A percentile compares a stretch with the other conserved stretches of the same genome.
Conservation (phyloP, 2,797 vertebrate genomes). For the Centroberyx gerrardi region DNA sequence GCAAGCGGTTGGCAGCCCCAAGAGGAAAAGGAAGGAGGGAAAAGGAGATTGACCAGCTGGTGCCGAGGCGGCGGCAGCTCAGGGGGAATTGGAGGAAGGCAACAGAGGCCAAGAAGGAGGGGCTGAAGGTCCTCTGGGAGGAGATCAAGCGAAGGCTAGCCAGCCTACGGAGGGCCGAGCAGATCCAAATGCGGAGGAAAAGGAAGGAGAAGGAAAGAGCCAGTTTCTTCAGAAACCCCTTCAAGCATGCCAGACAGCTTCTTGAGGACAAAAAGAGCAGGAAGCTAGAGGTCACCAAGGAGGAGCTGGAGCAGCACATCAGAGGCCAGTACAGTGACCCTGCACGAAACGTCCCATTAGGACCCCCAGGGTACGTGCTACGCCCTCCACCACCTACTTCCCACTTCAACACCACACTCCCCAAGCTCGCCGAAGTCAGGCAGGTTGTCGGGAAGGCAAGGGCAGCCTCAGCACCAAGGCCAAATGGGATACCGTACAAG, state of each 20-base stretch:
- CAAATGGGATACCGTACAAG: slow-evolving; percentile 37
- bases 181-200: neutral
- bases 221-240: neutral
- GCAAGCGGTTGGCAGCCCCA: neutral
- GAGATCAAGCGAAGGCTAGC: neutral
- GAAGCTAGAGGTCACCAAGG: slow-evolving; percentile 1
- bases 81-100: neutral
- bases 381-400: neutral
- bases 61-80: neutral
- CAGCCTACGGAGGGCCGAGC: neutral
- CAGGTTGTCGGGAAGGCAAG: slow-evolving; percentile 16
- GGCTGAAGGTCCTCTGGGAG: neutral
- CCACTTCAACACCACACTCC: slow-evolving; percentile 15
- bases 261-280: neutral
- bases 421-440: slow-evolving; percentile 21
- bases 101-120: neutral
- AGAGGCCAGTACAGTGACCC: neutral
- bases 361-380: slow-evolving; percentile 20
- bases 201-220: neutral
- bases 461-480: slow-evolving; percentile 20
- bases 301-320: slow-evolving; percentile 6
- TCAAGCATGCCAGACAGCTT: neutral
- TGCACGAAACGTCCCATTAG: neutral
- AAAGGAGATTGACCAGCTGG: neutral
- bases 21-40: neutral